A percentile compares a stretch with the other conserved stretches of the same genome.
Evolutionary conservation across 2,888 invertebrate species (phyloP).

Genomic region (Lagria hirta): DNA sequence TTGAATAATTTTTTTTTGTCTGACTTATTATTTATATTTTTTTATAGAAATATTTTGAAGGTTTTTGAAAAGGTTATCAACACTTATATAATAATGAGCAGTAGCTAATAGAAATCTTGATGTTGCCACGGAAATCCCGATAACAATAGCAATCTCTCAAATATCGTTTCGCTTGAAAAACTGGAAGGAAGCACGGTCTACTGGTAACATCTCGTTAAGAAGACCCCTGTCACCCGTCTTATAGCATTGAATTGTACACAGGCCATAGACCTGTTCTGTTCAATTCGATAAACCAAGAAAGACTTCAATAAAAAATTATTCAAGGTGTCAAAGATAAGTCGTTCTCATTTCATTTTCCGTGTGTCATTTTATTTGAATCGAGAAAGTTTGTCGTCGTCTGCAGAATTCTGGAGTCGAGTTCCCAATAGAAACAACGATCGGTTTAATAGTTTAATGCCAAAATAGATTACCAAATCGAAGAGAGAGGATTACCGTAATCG

Average conservation of each 20-base stretch:
- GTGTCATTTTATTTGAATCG: constrained; percentile 15
- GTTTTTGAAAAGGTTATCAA: too few species aligned
- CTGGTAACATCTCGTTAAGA: constrained; percentile 20
- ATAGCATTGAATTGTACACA: constrained; percentile 5
- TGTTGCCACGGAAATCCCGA: constrained; percentile 14
- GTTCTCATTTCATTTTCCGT: constrained; percentile 15
- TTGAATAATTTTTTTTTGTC: too few species aligned
- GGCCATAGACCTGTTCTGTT: not conserved
- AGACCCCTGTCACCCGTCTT: constrained; percentile 23
- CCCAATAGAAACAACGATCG: constrained; percentile 34
- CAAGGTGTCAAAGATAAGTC: constrained; percentile 13
- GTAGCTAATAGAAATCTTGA: too few species aligned
- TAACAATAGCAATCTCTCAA: constrained; percentile 23
- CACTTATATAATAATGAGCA: too few species aligned
- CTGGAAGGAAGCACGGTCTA: constrained; percentile 23
- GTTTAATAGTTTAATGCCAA: constrained; percentile 49
- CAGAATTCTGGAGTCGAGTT: constrained; percentile 26
- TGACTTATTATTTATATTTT: too few species aligned
- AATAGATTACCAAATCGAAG: constrained; percentile 47
- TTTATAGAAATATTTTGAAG: too few species aligned
- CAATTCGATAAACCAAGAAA: constrained; percentile 1
- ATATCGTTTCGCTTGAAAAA: constrained; percentile 27
- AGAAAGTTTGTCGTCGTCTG: constrained; percentile 18
- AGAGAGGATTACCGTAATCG: constrained; percentile 44
- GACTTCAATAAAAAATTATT: constrained; percentile 11